Evolutionary conservation across 64 coral and sea anemone genomes (phyloP).

Genomic region (Stichodactyla mertensii): DNA sequence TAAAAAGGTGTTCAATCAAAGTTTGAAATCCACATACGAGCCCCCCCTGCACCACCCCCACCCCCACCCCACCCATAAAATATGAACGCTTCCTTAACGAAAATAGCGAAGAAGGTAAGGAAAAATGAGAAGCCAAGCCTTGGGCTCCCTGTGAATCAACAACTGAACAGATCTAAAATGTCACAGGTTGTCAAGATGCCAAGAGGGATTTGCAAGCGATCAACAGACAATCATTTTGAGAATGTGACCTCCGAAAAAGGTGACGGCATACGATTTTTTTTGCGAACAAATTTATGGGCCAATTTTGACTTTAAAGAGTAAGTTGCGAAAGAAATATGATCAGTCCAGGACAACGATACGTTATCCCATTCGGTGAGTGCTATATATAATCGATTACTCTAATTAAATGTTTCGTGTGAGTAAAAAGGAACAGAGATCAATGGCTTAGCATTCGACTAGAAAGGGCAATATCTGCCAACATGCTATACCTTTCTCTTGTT

Average conservation of each 20-base stretch:
- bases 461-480: not conserved
- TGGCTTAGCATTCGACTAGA: not conserved
- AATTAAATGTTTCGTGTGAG: not conserved
- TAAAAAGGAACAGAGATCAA: not conserved
- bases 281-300: not conserved
- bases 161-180: too few species aligned
- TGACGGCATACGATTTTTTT: not conserved
- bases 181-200: constrained; percentile 5
- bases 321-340: not conserved
- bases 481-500: not conserved
- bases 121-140: too few species aligned
- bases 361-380: not conserved
- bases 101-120: too few species aligned
- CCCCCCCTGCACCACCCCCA: too few species aligned
- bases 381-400: not conserved
- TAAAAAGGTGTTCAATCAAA: too few species aligned
- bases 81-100: too few species aligned
- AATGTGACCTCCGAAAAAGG: not conserved
- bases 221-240: constrained; percentile 1
- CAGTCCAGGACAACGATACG: not conserved
- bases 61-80: too few species aligned
- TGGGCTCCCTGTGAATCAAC: too few species aligned
- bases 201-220: not conserved
- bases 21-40: too few species aligned
- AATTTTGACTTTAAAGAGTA: not conserved